phyloP scores from a whole-genome alignment of 1,140 invertebrate species.

The Diabrotica undecimpunctata region DNA sequence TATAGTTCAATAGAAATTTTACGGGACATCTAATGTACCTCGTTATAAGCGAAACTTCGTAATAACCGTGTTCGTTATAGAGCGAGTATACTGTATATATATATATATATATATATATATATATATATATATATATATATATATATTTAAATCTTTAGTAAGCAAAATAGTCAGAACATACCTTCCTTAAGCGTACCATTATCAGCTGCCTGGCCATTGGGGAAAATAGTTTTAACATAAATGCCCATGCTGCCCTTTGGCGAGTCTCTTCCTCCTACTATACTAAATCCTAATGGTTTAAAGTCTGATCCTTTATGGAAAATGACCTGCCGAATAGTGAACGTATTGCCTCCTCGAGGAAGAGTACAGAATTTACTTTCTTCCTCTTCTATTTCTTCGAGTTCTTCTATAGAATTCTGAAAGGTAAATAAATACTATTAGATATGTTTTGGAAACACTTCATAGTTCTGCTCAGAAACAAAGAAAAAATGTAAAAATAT shows the following conservation, averaged over 20 bases:
- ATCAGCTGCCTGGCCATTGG: conserved; percentile 81
- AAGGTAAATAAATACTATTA: too few species aligned
- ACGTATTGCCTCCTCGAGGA: conserved; percentile 47
- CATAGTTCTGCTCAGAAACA: too few species aligned
- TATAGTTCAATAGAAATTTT: too few species aligned
- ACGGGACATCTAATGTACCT: too few species aligned
- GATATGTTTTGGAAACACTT: too few species aligned
- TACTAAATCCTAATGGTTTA: conserved; percentile 86
- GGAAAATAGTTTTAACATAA: conserved; percentile 87
- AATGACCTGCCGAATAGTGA: conserved; percentile 47
- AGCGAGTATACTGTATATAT: too few species aligned
- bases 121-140: too few species aligned
- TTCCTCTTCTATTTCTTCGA: conserved; percentile 44
- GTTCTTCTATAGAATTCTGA: conserved; percentile 42
- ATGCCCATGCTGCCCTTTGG: conserved; percentile 84
- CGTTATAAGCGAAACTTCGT: too few species aligned
- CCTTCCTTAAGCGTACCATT: conserved; percentile 80
- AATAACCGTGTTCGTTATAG: too few species aligned
- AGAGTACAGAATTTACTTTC: conserved; percentile 52
- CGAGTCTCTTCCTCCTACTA: conserved; percentile 86
- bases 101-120: too few species aligned
- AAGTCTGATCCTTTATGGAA: conserved; percentile 78
- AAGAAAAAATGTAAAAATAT: too few species aligned
- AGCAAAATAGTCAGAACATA: conserved; percentile 37
- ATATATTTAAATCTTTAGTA: too few species aligned